A percentile compares a stretch with the other conserved stretches of the same genome.
These are phyloP conservation scores for Pristionchus entomophagus DNA, from an alignment of 2,888 invertebrate genomes.

Conservation along the genomic window DNA sequence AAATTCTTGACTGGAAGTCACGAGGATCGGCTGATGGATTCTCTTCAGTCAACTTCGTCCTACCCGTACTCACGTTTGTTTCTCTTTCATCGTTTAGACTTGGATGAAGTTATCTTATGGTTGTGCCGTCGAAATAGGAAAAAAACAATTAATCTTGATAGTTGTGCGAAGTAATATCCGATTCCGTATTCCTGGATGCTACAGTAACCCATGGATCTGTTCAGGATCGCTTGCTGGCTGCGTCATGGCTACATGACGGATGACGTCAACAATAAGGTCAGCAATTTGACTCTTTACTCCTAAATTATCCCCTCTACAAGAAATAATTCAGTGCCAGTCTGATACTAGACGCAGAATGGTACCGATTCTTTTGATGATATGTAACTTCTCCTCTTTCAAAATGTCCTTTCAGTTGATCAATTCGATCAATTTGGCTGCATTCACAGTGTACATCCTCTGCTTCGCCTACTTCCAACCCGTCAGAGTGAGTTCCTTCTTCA, in stretches of 20 bases:
- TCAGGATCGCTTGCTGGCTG: constrained; percentile 70
- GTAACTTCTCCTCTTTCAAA: background rate
- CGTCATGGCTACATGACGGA: constrained; percentile 70
- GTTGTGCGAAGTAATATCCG: too few species aligned
- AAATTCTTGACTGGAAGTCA: constrained; percentile 67
- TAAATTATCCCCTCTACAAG: too few species aligned
- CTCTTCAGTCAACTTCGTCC: constrained; percentile 72
- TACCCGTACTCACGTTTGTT: constrained; percentile 71
- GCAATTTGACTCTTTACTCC: background rate
- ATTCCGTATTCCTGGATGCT: too few species aligned
- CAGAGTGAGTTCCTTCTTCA: constrained; percentile 56
- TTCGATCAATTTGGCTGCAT: constrained; percentile 63
- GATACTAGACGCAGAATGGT: too few species aligned
- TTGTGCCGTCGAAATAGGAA: background rate
- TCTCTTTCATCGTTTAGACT: background rate
- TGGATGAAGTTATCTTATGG: background rate
- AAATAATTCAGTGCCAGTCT: too few species aligned
- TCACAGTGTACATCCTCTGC: constrained; percentile 65
- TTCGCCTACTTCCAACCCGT: constrained; percentile 74
- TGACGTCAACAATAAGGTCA: constrained; percentile 63
- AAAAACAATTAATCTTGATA: background rate
- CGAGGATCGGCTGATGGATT: constrained; percentile 74
- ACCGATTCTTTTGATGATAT: too few species aligned
- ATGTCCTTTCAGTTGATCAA: constrained; percentile 41
- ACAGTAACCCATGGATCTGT: constrained; percentile 13